Evolutionary conservation across 2,888 invertebrate species (phyloP).

Genomic region (Patella caerulea): DNA sequence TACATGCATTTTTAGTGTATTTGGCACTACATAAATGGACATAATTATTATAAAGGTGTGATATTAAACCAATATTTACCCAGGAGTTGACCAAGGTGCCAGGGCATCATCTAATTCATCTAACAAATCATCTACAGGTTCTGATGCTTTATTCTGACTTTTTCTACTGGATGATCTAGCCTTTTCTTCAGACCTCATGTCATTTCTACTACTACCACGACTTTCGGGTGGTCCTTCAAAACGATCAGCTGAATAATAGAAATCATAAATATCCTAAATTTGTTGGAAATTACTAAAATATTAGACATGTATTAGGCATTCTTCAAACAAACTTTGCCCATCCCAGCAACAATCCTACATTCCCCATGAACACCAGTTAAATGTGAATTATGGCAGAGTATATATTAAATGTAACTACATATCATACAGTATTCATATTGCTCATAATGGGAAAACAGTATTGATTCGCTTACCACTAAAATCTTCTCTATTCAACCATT

Average conservation of each 20-base stretch:
- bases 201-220: slow-evolving; percentile 22
- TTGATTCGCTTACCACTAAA: slow-evolving; percentile 41
- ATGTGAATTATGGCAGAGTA: too few species aligned
- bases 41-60: too few species aligned
- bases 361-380: too few species aligned
- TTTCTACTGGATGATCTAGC: neutral
- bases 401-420: too few species aligned
- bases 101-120: slow-evolving; percentile 4
- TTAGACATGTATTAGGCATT: too few species aligned
- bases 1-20: too few species aligned
- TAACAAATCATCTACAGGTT: neutral
- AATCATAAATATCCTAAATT: neutral
- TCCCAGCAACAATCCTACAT: too few species aligned
- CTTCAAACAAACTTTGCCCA: too few species aligned
- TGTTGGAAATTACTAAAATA: too few species aligned
- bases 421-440: too few species aligned
- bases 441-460: too few species aligned
- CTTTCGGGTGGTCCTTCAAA: slow-evolving; percentile 46
- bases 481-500: slow-evolving; percentile 58
- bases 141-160: neutral
- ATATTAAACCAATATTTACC: neutral
- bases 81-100: neutral
- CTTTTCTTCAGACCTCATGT: neutral
- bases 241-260: slow-evolving; percentile 28
- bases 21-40: too few species aligned